Evolutionary conservation across 2,113 vertebrate genomes (phyloP), one percentile per base, ranked within the genome.

Genomic region (Pteropus alecto): DNA sequence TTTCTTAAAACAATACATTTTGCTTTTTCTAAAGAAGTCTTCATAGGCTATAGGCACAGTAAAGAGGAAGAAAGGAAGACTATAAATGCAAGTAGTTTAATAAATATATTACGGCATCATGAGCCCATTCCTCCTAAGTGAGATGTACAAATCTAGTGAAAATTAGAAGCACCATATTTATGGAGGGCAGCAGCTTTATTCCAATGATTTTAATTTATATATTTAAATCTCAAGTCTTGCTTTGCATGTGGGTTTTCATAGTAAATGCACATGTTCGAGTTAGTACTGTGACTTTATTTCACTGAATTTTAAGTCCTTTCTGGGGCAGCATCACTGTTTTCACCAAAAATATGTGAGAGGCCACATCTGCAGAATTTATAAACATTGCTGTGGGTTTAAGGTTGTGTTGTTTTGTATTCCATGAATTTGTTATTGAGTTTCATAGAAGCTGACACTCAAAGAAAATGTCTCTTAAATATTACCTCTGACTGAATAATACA

Each of bases 381-480:
- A 86, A 88, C 41, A n/a, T 63, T 82, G 7, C 60, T 83, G 1
- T 70, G 41, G 21, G 56, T 82, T 90, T 97, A 63, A 84, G 35
- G 26, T 87, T 76, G 61, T 85, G 14, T 4, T 86, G 15, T 74
- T 97, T 73, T 97, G 61, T 96, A 88, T 88, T 94, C 26, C 15
- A 30, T 48, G 67, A 93, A 51, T 92, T 95, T 93, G 30, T 94
- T 90, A 68, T 21, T 94, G 90, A 93, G 35, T 70, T 93, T 94
- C 38, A 94, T 85, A 84, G 85, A 87, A 35, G 93, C 76, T 95
- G 82, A 97, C 85, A 85, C 21, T 82, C 71, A 74, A 86, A 96
- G 77, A 58, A 93, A 94, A 83, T 87, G 11, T 70, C 28, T 96
- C 60, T 85, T 93, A 95, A 91, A 90, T 93, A 96, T 96, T 96